These are phyloP conservation scores for Eilema griseolum DNA, from an alignment of 2,888 invertebrate genomes.

Conservation along the genomic window DNA sequence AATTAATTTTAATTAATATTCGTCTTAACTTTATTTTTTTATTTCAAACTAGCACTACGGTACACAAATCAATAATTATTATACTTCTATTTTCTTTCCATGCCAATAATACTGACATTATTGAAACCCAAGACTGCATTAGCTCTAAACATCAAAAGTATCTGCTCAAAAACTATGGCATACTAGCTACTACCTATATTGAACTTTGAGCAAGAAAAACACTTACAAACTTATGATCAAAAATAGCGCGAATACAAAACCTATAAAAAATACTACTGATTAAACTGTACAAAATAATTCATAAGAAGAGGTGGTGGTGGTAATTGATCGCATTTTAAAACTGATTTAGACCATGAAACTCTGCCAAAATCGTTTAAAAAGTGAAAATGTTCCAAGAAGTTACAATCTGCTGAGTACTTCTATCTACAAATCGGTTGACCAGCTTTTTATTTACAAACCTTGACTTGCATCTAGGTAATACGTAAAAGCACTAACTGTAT, in stretches of 20 bases:
- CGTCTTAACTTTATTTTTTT: too few species aligned
- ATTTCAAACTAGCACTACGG: background rate
- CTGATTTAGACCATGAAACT: too few species aligned
- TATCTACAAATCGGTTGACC: background rate
- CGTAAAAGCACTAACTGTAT: background rate
- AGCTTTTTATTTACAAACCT: background rate
- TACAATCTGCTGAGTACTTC: background rate
- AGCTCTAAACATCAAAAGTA: background rate
- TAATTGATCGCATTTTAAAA: too few species aligned
- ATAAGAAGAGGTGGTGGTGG: too few species aligned
- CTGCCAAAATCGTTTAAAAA: background rate
- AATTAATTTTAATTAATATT: background rate
- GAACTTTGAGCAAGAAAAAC: constrained; percentile 35
- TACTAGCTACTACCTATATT: constrained; percentile 5
- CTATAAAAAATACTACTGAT: background rate
- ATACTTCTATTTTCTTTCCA: background rate
- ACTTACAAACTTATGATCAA: constrained; percentile 1
- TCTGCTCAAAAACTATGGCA: constrained; percentile 35
- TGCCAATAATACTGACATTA: constrained; percentile 13
- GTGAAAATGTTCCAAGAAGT: background rate
- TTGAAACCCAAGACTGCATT: constrained; percentile 3
- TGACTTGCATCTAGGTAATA: background rate
- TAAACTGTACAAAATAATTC: background rate
- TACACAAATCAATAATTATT: background rate
- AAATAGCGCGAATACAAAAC: constrained; percentile 2